Conservation (phyloP, 2,113 vertebrate genomes). For the Prolemur simus region DNA sequence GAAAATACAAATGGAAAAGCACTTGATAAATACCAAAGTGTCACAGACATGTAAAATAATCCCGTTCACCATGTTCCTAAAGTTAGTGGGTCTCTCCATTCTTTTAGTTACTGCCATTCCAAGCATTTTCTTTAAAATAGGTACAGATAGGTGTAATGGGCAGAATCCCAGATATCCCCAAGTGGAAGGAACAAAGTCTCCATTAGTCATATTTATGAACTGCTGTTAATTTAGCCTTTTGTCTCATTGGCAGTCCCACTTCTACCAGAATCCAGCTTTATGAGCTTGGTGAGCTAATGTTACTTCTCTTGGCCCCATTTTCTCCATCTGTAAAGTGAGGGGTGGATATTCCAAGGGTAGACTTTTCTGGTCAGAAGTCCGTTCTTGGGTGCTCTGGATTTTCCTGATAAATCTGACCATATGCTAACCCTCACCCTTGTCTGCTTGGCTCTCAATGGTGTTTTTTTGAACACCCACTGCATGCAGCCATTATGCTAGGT, state of each 20-base stretch:
- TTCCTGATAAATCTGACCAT: neutral
- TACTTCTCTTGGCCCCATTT: neutral
- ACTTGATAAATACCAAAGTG: neutral
- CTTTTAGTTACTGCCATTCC: neutral
- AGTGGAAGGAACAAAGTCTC: neutral
- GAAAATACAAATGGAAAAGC: neutral
- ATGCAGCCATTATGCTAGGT: neutral
- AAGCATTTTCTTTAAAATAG: constrained; percentile 40
- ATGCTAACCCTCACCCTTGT: neutral
- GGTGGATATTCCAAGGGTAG: neutral
- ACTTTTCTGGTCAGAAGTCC: neutral
- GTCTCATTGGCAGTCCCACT: neutral
- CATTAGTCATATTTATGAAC: neutral
- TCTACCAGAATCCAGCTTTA: neutral
- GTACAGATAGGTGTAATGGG: neutral
- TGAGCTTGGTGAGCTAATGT: neutral
- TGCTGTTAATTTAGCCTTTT: neutral
- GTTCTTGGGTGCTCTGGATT: neutral
- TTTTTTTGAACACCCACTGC: neutral
- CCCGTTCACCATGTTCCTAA: neutral
- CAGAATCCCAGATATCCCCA: neutral
- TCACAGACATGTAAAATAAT: neutral
- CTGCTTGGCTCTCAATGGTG: neutral
- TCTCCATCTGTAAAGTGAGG: neutral
- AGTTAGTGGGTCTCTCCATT: neutral